Base-by-base conservation (phyloP, 2,888 invertebrate genomes). In the Eupithecia subumbrata region DNA sequence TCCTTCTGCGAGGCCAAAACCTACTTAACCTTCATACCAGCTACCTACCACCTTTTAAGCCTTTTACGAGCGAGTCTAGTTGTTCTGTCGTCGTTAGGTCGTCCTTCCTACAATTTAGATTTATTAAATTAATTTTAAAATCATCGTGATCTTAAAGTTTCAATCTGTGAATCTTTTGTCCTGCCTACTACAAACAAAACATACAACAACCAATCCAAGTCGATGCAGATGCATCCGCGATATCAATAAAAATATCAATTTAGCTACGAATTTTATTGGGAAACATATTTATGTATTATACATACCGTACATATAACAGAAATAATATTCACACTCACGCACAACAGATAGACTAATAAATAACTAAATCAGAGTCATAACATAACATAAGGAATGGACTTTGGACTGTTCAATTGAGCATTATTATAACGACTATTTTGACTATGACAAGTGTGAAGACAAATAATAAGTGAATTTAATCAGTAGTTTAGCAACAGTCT, bases 401-500 rank as follows among this genome's bases (percentile, higher is more conserved):
- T 69, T 72, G 66, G 37, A 52, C 69, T 45, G 8, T 22, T 68
- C 25, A 22, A 68, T 43, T 68, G 68, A 16, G 18, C 43, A 68
- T 64, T 34, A 63, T 63, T 63, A n/a, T 64, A 64, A 48, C 52
- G 71, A 71, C 64, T 75, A 25, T 25, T 25, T 73, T 71, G 72
- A 70, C 48, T 67, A 37, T 71, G 18, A 25, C 48, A 37, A 25
- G 16, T 63, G 63, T 16, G 16, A 63, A 30, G 9, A 1, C 30
- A 16, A 63, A 63, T 63, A 30, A 40, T 2, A 9, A 40, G 9
- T 40, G 25, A 63, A 70, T 69, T 56, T 56, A 70, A 73, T 72
- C 76, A 67, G 72, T 72, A 56, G 56, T 76, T 66, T 63, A 66
- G 66, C 43, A 76, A 72, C 69, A 67, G 52, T 37, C 68, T 68